phyloP scores from a whole-genome alignment of 2,888 invertebrate species.

The Timandra comae region DNA sequence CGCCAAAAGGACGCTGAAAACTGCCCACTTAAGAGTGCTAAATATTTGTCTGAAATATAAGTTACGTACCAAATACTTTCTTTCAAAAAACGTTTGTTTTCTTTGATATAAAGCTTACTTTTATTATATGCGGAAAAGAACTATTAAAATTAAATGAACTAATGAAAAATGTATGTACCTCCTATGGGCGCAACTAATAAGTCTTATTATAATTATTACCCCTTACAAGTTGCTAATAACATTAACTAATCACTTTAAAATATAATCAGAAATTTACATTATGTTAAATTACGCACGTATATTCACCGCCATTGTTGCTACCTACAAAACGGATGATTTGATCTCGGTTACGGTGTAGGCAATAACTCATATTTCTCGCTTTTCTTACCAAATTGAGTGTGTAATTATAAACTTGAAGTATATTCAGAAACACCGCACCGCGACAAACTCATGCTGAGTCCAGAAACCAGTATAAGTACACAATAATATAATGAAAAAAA shows the following conservation, averaged over 20 bases:
- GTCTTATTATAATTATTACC: no score
- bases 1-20: no score
- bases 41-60: no score
- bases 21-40: no score
- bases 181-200: no score
- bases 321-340: constrained; percentile 60
- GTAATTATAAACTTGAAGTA: constrained; percentile 65
- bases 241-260: constrained; percentile 48
- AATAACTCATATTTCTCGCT: constrained; percentile 68
- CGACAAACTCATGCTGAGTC: constrained; percentile 63
- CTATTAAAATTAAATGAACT: no score
- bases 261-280: constrained; percentile 45
- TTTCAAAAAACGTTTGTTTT: no score
- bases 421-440: constrained; percentile 49
- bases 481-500: constrained; percentile 60
- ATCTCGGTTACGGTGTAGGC: constrained; percentile 57
- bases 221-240: constrained; percentile 43
- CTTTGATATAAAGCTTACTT: no score
- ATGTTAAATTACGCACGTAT: constrained; percentile 45
- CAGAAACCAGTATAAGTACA: constrained; percentile 62
- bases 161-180: no score
- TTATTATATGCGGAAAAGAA: no score
- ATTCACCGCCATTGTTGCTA: constrained; percentile 45
- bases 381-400: constrained; percentile 70
- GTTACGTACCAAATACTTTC: no score